These are phyloP conservation scores for Frankliniella fusca DNA, from an alignment of 2,888 invertebrate species.

Conservation along the genomic window DNA sequence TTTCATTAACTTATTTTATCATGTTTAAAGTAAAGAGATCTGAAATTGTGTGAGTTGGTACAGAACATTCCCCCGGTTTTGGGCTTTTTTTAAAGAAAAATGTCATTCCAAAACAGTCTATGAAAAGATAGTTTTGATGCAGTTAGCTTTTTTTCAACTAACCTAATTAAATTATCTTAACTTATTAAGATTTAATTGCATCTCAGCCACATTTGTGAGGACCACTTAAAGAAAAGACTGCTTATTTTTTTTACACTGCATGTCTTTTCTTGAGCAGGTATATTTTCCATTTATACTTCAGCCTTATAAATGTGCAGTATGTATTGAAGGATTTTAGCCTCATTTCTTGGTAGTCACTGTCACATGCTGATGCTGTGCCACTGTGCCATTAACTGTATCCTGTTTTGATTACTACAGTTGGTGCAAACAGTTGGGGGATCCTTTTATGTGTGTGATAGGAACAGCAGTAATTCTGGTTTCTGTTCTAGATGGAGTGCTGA, in stretches of 20 bases:
- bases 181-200: slow-evolving; percentile 6
- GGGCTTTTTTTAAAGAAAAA: slow-evolving; percentile 13
- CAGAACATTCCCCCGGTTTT: slow-evolving; percentile 24
- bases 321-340: background rate
- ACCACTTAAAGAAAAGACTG: background rate
- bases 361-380: background rate
- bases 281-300: no score
- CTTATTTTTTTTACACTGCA: background rate
- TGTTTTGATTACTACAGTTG: background rate
- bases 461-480: no score
- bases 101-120: slow-evolving; percentile 20
- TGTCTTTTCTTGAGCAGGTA: no score
- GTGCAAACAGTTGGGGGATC: no score
- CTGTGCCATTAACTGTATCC: background rate
- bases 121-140: slow-evolving; percentile 20
- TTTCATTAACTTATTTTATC: slow-evolving; percentile 21
- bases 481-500: no score
- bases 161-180: slow-evolving; percentile 15
- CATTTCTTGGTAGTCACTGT: background rate
- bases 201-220: background rate
- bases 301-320: background rate
- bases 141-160: slow-evolving; percentile 16
- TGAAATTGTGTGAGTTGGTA: background rate
- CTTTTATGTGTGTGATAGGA: no score
- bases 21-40: slow-evolving; percentile 5